Evolutionary conservation across 2,797 vertebrate genomes (phyloP).

Genomic region (Syngnathus rostellatus): DNA sequence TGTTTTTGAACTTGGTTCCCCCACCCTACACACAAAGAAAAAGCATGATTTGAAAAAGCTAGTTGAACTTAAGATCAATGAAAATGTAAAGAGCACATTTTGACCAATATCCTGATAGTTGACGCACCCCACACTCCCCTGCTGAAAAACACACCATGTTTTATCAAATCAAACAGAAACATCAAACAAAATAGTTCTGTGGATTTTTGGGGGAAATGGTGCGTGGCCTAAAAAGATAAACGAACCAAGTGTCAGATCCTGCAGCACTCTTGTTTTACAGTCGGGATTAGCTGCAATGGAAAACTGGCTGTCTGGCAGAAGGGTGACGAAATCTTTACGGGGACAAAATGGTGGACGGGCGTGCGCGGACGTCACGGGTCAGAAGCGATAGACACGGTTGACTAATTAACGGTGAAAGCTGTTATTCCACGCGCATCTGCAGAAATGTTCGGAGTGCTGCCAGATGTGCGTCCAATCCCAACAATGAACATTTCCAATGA

Average conservation of each 20-base stretch:
- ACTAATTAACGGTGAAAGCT: not conserved
- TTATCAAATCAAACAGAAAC: not conserved
- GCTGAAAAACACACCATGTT: too few relatives aligned
- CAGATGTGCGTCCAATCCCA: not conserved
- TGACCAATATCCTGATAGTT: too few relatives aligned
- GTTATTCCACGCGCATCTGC: too few relatives aligned
- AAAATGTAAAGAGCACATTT: too few relatives aligned
- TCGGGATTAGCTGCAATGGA: not conserved
- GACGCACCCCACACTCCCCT: too few relatives aligned
- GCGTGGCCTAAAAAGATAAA: not conserved
- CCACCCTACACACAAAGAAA: too few relatives aligned
- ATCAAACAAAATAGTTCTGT: not conserved
- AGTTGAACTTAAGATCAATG: too few relatives aligned
- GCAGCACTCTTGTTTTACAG: not conserved
- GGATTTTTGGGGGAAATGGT: not conserved
- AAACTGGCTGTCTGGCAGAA: not conserved
- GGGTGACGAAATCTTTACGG: not conserved
- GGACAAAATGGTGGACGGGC: not conserved
- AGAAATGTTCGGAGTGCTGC: not conserved
- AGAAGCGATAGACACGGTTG: not conserved
- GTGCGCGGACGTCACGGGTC: not conserved
- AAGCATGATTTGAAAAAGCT: too few relatives aligned
- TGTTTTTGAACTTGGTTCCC: too few relatives aligned
- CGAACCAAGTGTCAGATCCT: not conserved
- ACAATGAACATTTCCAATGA: not conserved